phyloP scores from a whole-genome alignment of 2,113 vertebrate genomes.

The Galeopterus variegatus region DNA sequence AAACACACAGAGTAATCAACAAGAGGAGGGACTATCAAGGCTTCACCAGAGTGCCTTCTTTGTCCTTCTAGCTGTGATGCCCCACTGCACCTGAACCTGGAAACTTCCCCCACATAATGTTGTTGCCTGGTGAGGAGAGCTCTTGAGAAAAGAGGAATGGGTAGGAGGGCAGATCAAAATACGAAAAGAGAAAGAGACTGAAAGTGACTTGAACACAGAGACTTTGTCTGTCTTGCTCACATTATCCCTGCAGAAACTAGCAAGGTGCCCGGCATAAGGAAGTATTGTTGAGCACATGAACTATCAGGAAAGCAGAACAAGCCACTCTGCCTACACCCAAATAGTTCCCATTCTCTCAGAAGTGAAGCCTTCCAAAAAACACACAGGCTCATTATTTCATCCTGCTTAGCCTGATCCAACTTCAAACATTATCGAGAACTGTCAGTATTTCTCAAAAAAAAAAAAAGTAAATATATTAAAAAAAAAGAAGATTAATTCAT shows the following conservation, averaged over 20 bases:
- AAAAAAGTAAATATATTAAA: too few species aligned
- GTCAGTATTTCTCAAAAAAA: not conserved
- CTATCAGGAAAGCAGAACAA: not conserved
- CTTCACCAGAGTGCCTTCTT: not conserved
- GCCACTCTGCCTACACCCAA: not conserved
- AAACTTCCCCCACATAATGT: not conserved
- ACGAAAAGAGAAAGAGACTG: not conserved
- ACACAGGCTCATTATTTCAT: not conserved
- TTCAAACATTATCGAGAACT: not conserved
- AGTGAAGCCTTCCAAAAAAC: not conserved
- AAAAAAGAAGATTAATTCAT: not conserved
- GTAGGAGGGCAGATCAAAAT: not conserved
- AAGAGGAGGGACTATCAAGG: not conserved
- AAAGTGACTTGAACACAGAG: not conserved
- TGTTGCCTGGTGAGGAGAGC: not conserved
- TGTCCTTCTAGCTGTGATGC: too few species aligned
- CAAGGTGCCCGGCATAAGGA: not conserved
- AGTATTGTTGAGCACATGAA: not conserved
- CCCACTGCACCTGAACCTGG: not conserved
- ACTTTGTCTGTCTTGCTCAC: not conserved
- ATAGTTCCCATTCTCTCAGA: not conserved
- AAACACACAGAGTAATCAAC: not conserved
- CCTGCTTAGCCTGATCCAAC: not conserved
- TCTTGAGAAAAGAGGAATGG: not conserved
- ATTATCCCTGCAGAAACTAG: not conserved